These are phyloP conservation scores for Xestia xanthographa DNA, from an alignment of 2,888 invertebrate species.

Conservation along the genomic window DNA sequence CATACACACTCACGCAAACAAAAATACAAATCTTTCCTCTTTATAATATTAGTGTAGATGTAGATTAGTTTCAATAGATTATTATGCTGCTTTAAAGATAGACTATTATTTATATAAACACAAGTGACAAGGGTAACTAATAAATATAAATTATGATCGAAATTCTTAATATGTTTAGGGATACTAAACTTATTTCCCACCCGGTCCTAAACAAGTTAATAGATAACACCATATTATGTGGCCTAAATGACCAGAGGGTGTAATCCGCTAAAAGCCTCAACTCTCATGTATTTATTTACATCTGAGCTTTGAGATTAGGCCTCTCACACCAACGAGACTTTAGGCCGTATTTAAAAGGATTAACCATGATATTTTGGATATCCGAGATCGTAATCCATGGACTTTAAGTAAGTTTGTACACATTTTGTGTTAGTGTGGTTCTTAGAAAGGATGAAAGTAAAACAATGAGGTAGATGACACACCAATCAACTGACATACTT, in stretches of 20 bases:
- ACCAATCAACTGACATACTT: too few species aligned
- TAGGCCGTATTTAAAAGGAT: constrained; percentile 60
- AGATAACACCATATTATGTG: constrained; percentile 49
- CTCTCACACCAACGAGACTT: constrained; percentile 29
- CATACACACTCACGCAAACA: too few species aligned
- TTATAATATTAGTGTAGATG: too few species aligned
- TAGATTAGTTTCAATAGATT: too few species aligned
- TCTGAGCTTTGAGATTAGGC: constrained; percentile 54
- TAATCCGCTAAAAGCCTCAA: constrained; percentile 56
- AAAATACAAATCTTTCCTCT: too few species aligned
- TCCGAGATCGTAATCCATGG: constrained; percentile 30
- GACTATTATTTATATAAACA: background rate
- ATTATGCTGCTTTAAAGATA: too few species aligned
- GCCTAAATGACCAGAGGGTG: constrained; percentile 37
- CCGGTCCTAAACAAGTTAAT: constrained; percentile 45
- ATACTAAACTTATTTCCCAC: constrained; percentile 33
- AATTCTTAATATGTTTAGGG: constrained; percentile 38
- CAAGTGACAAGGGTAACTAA: constrained; percentile 31
- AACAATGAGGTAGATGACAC: too few species aligned
- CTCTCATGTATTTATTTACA: constrained; percentile 62
- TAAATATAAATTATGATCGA: constrained; percentile 56
- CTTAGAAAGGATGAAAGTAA: background rate
- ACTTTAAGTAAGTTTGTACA: background rate
- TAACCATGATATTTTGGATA: constrained; percentile 55
- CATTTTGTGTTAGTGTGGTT: background rate